Evolutionary conservation across 35 echinoderm and acorn worm species (phyloP).

Genomic region (Heliocidaris erythrogramma): DNA sequence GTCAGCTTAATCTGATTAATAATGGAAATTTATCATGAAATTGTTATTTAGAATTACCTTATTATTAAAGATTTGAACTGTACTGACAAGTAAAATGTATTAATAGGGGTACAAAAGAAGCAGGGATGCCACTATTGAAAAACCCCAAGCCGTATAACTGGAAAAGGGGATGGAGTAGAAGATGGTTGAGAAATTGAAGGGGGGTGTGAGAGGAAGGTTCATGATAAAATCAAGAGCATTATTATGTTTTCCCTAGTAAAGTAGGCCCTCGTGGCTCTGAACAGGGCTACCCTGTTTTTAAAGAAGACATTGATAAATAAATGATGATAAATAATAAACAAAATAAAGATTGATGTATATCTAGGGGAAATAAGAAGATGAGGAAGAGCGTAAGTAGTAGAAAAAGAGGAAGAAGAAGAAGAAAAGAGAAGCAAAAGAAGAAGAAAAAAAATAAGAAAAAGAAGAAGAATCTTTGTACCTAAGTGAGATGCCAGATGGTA

Average conservation of each 20-base stretch:
- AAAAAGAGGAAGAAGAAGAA: neutral
- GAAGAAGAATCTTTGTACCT: slow-evolving; percentile 49
- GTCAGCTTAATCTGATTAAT: neutral
- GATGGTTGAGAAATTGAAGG: neutral
- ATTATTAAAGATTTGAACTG: neutral
- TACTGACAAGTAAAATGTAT: neutral
- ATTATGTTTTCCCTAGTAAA: too few relatives aligned
- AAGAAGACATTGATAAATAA: too few relatives aligned
- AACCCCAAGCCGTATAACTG: neutral
- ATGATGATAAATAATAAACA: too few relatives aligned
- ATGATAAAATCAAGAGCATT: too few relatives aligned
- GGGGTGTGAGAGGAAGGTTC: too few relatives aligned
- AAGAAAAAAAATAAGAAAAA: neutral
- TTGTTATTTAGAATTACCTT: neutral
- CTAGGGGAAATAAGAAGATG: too few relatives aligned
- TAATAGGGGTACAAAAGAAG: too few relatives aligned
- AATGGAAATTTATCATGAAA: neutral
- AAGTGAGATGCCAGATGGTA: slow-evolving; percentile 56
- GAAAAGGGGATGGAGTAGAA: neutral
- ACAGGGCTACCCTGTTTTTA: too few relatives aligned
- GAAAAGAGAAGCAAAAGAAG: neutral
- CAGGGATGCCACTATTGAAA: too few relatives aligned
- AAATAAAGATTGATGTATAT: too few relatives aligned
- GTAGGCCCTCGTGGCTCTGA: too few relatives aligned
- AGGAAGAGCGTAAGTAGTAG: too few relatives aligned